These are phyloP conservation scores for Plagodis pulveraria DNA, from an alignment of 2,888 invertebrate genomes.

Conservation along the genomic window DNA sequence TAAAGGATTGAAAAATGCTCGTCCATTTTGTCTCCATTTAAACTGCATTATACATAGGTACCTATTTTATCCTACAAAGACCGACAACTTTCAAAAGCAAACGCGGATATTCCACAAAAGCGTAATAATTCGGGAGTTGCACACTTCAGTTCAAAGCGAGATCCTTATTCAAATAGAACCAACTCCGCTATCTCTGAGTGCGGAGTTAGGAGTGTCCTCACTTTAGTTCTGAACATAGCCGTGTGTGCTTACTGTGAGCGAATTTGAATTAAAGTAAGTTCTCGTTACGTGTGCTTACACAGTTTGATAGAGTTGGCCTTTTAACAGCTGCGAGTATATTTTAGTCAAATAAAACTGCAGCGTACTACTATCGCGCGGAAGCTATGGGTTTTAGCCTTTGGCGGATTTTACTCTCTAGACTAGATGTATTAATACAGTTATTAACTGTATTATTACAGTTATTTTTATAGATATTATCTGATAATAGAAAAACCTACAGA, in stretches of 20 bases:
- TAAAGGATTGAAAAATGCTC: background rate
- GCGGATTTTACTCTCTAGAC: too few species aligned
- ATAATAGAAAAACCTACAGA: too few species aligned
- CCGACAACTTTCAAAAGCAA: conserved; percentile 6
- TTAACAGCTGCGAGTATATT: too few species aligned
- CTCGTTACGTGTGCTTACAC: too few species aligned
- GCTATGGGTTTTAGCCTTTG: too few species aligned
- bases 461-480: too few species aligned
- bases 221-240: conserved; percentile 10
- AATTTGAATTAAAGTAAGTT: too few species aligned
- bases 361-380: too few species aligned
- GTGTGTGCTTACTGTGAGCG: background rate
- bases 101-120: conserved; percentile 15
- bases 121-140: conserved; percentile 15
- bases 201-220: conserved; percentile 22
- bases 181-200: conserved; percentile 32
- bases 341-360: too few species aligned
- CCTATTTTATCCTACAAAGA: background rate
- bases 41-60: background rate
- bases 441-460: too few species aligned
- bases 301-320: too few species aligned
- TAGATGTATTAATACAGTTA: too few species aligned
- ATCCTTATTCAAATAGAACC: conserved; percentile 36
- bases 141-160: conserved; percentile 33
- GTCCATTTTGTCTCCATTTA: background rate